Base-by-base conservation (phyloP, 2,797 vertebrate species). In the Muraenolepis orangiensis region DNA sequence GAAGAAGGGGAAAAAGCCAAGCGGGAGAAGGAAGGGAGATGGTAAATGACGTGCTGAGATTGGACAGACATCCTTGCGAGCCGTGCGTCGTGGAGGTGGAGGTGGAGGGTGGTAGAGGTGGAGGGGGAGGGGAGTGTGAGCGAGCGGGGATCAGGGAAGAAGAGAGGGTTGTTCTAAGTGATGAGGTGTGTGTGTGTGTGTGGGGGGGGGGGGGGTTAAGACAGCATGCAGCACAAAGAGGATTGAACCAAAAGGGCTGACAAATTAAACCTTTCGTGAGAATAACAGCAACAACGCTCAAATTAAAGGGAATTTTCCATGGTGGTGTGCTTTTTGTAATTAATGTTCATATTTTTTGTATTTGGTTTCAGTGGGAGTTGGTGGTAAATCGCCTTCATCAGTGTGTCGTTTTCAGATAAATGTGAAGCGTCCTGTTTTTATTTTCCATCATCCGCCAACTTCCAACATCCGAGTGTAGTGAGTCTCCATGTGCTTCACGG, bases 401-500 rank as follows among this genome's bases (percentile, higher is more conserved):
- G 57, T 75, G 36, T 74, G 51, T 29, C 4, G n/a, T 79, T 36
- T 71, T 74, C 38, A 74, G 76, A n/a, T 67, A 71, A 79, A 72
- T 57, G 28, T 38, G 42, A 78, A 81, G 70, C 34, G 26, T 64
- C 42, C 18, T 46, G 13, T 64, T 26, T 26, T 40, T 74, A 71
- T 20, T 30, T 40, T 77, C 76, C 57, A 72, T 36, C 51, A n/a
- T n/a, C 42, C 26, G 23, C 23, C 51, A 72, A 70, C 26, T 70
- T 81, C 42, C n/a, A n/a, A 30, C 70, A 31, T 72, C 72, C 76
- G 74, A 72, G 34, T 74, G 74, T 61, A 71, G 76, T 74, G 31
- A 75, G 18, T 82, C 72, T 73, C 79, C 76, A 75, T 72, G 57
- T 28, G 40, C 73, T 82, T 76, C 86, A 73, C 80, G 72, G 80